Percentiles rank a stretch among this genome's conserved stretches.
Evolutionary conservation across 2,888 invertebrate genomes (phyloP).

Genomic region (Drosophila limbata): DNA sequence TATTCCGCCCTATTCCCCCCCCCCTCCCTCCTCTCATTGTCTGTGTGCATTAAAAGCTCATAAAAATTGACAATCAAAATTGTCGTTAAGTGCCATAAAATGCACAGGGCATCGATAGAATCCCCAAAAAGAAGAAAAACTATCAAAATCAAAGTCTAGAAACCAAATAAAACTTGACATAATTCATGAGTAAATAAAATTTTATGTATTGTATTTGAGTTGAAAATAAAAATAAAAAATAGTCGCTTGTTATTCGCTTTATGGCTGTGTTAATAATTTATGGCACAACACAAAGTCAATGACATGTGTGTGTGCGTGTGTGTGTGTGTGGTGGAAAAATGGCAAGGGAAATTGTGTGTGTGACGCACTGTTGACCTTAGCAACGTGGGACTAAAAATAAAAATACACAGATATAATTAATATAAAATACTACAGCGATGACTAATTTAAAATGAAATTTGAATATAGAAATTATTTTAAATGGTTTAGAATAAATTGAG

Average conservation of each 20-base stretch:
- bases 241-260: conserved; percentile 53
- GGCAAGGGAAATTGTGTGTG: conserved; percentile 30
- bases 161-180: conserved; percentile 52
- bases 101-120: conserved; percentile 33
- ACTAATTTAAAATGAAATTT: conserved; percentile 27
- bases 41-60: conserved; percentile 53
- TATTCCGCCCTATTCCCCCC: conserved; percentile 32
- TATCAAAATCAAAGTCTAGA: conserved; percentile 39
- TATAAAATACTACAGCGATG: conserved; percentile 10
- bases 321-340: conserved; percentile 13
- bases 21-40: neutral
- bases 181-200: conserved; percentile 47
- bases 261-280: conserved; percentile 62
- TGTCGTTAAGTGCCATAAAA: conserved; percentile 64
- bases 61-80: conserved; percentile 61
- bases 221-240: conserved; percentile 56
- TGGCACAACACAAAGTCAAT: conserved; percentile 64
- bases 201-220: conserved; percentile 54
- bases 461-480: too few species aligned
- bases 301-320: conserved; percentile 48
- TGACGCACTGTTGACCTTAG: conserved; percentile 57
- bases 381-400: conserved; percentile 28
- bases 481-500: too few species aligned
- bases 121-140: neutral
- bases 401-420: conserved; percentile 15